Base-by-base conservation (phyloP, 35 echinoderm and acorn worm species). In the Ophioderma brevispina region DNA sequence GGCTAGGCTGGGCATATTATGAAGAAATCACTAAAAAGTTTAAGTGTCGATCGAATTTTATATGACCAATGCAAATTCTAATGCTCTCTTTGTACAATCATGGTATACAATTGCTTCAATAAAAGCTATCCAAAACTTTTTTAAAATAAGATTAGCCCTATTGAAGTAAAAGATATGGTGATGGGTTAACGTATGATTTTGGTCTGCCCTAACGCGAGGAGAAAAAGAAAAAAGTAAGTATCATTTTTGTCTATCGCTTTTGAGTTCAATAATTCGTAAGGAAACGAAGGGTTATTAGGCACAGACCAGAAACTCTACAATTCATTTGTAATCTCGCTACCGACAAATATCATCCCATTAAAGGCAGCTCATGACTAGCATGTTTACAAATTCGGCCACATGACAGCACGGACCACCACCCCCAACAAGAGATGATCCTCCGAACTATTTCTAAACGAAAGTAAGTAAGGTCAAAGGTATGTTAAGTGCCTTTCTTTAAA, bases 11-110 rank as follows among this genome's bases (percentile, higher is more conserved):
- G 28, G 6, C 59, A 70, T 70, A 70, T 70, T 25, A 70, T 70
- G 1, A 2, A 6, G 10, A 70, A 25, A 70, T 70, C 59, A 25
- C 59, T 70, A 30, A 13, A 70, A 70, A n/a, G n/a, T n/a, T n/a
- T n/a, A n/a, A n/a, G n/a, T n/a, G n/a, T n/a, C 15, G 59, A 70
- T 70, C 59, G 28, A 70, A 70, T 70, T 70, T 70, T 13, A 70
- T 70, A 70, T 70, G 59, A 70, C 23, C 59, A 70, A 70, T 70
- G 59, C 59, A 30, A 70, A n/a, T n/a, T n/a, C n/a, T n/a, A n/a
- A n/a, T n/a, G n/a, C n/a, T 30, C 6, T 18, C 59, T 70, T 70
- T 70, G 59, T 70, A 17, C 17, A 46, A 15, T 70, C 5, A 30
- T n/a, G n/a, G n/a, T n/a, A n/a, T 4, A 70, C 59, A 70, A 70